These are phyloP conservation scores for Ips nitidus DNA, from an alignment of 1,140 invertebrate genomes.

Conservation along the genomic window DNA sequence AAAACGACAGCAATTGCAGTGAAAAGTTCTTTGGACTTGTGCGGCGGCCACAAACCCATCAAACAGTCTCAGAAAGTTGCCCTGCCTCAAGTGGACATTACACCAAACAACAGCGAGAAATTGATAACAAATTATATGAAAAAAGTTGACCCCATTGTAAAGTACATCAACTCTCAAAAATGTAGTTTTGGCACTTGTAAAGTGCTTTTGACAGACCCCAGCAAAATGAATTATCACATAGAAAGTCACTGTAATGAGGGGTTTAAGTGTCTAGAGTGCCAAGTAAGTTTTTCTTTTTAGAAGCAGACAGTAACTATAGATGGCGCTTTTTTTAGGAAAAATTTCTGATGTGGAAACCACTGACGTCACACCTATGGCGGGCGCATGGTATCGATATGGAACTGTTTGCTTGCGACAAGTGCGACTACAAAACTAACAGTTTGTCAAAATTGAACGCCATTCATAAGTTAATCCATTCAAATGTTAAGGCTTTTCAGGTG, in stretches of 20 bases:
- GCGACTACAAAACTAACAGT: conserved; percentile 66
- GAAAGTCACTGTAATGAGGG: conserved; percentile 64
- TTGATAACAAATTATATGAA: conserved; percentile 41
- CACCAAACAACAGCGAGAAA: conserved; percentile 41
- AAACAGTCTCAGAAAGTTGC: conserved; percentile 15
- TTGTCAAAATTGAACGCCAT: conserved; percentile 64
- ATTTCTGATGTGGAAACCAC: conserved; percentile 59
- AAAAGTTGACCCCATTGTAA: conserved; percentile 34
- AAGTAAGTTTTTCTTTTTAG: conserved; percentile 15
- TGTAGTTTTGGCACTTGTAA: conserved; percentile 51
- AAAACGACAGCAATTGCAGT: too few relatives aligned
- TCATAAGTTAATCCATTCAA: conserved; percentile 69
- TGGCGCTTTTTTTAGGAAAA: conserved; percentile 40
- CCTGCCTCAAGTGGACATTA: conserved; percentile 37
- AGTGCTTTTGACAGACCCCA: conserved; percentile 52
- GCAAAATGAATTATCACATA: conserved; percentile 58
- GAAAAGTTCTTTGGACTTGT: not conserved
- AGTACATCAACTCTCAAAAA: conserved; percentile 38
- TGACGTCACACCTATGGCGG: conserved; percentile 78
- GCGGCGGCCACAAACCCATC: conserved; percentile 1
- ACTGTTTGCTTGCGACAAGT: conserved; percentile 67
- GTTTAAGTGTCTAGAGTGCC: conserved; percentile 70
- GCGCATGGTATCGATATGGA: conserved; percentile 75
- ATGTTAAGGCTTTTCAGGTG: conserved; percentile 53
- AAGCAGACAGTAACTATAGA: not conserved